phyloP scores from a whole-genome alignment of 2,113 vertebrate species.

The Leuciscus idus region DNA sequence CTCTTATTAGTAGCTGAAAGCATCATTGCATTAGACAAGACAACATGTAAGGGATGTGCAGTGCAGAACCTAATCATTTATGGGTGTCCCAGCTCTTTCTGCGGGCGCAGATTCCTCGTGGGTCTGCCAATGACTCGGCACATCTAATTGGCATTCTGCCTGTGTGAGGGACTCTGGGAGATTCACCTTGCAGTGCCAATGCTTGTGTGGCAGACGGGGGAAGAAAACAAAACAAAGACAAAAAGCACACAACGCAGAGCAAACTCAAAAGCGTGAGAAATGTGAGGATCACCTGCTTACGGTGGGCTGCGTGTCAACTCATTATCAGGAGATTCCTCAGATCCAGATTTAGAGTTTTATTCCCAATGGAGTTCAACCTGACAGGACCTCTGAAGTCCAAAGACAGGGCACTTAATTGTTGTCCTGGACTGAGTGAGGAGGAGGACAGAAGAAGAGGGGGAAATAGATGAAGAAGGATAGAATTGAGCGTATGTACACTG shows the following conservation, averaged over 20 bases:
- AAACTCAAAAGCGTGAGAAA: not conserved
- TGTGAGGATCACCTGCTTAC: conserved; percentile 5
- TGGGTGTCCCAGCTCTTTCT: not conserved
- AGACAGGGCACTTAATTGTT: conserved; percentile 3
- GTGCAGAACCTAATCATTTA: not conserved
- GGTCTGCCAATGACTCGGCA: conserved; percentile 60
- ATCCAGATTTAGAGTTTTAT: not conserved
- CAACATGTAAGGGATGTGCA: not conserved
- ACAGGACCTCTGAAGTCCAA: not conserved
- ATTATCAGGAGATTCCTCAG: not conserved
- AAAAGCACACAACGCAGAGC: not conserved
- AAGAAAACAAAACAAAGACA: not conserved
- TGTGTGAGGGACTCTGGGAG: conserved; percentile 58
- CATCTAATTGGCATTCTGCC: conserved; percentile 66
- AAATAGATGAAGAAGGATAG: conserved; percentile 60
- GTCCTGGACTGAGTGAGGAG: conserved; percentile 14
- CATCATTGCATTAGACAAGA: not conserved
- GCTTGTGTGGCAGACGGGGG: conserved; percentile 29
- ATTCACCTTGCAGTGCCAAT: conserved; percentile 58
- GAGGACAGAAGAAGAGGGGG: conserved; percentile 53
- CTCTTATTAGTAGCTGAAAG: not conserved
- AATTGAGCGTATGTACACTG: conserved; percentile 66
- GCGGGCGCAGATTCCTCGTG: conserved; percentile 1
- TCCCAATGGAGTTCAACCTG: not conserved
- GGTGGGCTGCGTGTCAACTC: not conserved